Base-by-base conservation (phyloP, 2,888 invertebrate species). In the Bedellia somnulentella region DNA sequence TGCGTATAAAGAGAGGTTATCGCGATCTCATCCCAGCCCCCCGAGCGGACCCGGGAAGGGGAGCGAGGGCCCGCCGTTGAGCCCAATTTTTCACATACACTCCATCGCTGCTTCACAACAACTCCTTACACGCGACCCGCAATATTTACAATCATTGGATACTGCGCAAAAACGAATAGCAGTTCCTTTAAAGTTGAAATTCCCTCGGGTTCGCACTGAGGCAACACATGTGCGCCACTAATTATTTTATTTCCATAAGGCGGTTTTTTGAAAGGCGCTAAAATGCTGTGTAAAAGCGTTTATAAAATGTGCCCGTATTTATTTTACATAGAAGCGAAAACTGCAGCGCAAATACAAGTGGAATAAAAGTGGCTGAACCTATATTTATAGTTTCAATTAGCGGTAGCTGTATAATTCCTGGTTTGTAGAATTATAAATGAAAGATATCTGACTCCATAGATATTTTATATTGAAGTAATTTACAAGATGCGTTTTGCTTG, bases 1-100 rank as follows among this genome's bases (percentile, higher is more conserved):
- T 67, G 68, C 64, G 68, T 67, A 70, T 66, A 70, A 73, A 73
- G 70, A 68, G 67, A 58, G 66, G 71, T 71, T 73, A 71, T 71
- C 71, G 58, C 56, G 46, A 41, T 37, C 47, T 25, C 29, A 30
- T 46, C 47, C 48, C 39, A 49, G 46, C 44, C 37, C 38, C 35
- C 34, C 38, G 34, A 34, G 5, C 18, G 9, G 5, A 18, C 5
- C 18, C 5, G 18, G 18, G n/a, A n/a, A n/a, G n/a, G n/a, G n/a
- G n/a, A n/a, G n/a, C n/a, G n/a, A n/a, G n/a, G n/a, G n/a, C n/a
- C n/a, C n/a, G n/a, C n/a, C n/a, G n/a, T n/a, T n/a, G n/a, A n/a
- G n/a, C n/a, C n/a, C n/a, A n/a, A n/a, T n/a, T n/a, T n/a, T n/a
- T n/a, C n/a, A n/a, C n/a, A n/a, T n/a, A n/a, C n/a, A n/a, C n/a